Base-by-base conservation (phyloP, 2,113 vertebrate species). In the Protobothrops flavoviridis region DNA sequence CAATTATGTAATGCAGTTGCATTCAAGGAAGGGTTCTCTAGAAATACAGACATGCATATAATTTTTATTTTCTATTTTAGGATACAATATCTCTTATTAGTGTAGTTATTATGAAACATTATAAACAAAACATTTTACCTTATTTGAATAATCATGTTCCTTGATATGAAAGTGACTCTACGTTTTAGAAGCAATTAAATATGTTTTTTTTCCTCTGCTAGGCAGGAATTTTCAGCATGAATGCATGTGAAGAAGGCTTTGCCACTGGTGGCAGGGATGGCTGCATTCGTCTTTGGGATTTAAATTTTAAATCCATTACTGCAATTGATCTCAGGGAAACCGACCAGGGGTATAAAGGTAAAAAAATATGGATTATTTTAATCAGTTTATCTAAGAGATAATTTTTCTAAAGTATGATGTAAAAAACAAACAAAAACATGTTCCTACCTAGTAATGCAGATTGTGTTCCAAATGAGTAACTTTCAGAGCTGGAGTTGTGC, bases 221-320 rank as follows among this genome's bases (percentile, higher is more conserved):
- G 99, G 99, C 99, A 97, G 99, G 99, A 97, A 99, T 99, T 98
- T 99, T 99, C 98, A 99, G 99, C 97, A 99, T 99, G 99, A 99
- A 99, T 97, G 99, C 98, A 39, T 99, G 99, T 91, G 99, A 99
- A 97, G 99, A 99, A 96, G 99, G 99, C 86, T 99, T 99, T 96
- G 99, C 99, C 96, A 99, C 99, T 57, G 99, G 99, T 94, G 99
- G 99, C 93, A 98, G 99, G 95, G 99, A 99, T 93, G 99, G 99
- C 95, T 99, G 99, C 86, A 98, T 99, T 97, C 98, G 99, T 90
- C 97, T 99, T 96, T 99, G 99, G 99, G 99, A 99, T 98, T 98
- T 99, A 98, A 99, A 98, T 98, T 99, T 99, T 98, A 99, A 99
- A 98, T 98, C 99, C 97, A 99, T 99, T 98, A 99, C 99, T 97